A percentile compares a stretch with the other conserved stretches of the same genome.
phyloP scores from a whole-genome alignment of 2,888 invertebrate species.

The Hydropsyche betteni region DNA sequence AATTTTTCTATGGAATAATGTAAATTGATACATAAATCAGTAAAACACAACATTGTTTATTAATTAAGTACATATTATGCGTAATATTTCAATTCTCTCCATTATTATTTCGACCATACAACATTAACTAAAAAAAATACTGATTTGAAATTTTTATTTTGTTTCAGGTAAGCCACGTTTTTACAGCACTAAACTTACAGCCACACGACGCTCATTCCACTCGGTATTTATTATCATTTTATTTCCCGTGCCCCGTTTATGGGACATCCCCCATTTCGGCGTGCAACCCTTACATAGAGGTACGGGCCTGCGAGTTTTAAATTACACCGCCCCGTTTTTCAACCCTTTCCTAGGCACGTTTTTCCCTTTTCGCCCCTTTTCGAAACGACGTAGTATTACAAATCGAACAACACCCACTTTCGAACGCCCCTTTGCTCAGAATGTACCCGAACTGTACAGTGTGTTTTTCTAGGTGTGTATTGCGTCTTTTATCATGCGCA shows the following conservation, averaged over 20 bases:
- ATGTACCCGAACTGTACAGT: too few relatives aligned
- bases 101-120: too few relatives aligned
- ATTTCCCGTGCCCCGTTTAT: slow-evolving; percentile 17
- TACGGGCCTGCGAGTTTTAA: slow-evolving; percentile 12
- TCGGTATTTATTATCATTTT: slow-evolving; percentile 25
- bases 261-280: neutral
- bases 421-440: neutral
- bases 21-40: too few relatives aligned
- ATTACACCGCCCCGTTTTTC: slow-evolving; percentile 2
- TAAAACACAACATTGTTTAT: too few relatives aligned
- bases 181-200: neutral
- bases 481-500: too few relatives aligned
- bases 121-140: neutral
- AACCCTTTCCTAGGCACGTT: slow-evolving; percentile 3
- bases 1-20: too few relatives aligned
- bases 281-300: neutral
- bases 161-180: slow-evolving; percentile 30
- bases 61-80: too few relatives aligned
- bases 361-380: slow-evolving; percentile 6
- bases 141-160: neutral
- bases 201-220: neutral
- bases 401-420: slow-evolving; percentile 21
- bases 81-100: too few relatives aligned
- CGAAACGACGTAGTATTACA: neutral
- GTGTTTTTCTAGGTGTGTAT: too few relatives aligned